Evolutionary conservation across 2,888 invertebrate genomes (phyloP).

Genomic region (Augiades crinisus): DNA sequence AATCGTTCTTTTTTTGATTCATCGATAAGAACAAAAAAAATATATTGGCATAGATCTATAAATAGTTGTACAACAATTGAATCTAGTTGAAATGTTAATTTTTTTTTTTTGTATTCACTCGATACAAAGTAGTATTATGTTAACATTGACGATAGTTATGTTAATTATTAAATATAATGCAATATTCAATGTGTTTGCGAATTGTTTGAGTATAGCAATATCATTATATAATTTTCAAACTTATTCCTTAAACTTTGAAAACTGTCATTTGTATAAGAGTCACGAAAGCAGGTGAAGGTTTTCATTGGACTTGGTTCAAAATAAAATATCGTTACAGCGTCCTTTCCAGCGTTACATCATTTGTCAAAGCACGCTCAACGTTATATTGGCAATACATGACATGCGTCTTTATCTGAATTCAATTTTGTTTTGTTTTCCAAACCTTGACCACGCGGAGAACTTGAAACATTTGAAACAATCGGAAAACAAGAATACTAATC

Average conservation of each 20-base stretch:
- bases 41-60: too few species aligned
- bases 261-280: slow-evolving; percentile 39
- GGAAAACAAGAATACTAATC: neutral
- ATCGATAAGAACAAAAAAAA: too few species aligned
- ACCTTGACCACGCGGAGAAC: slow-evolving; percentile 8
- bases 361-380: slow-evolving; percentile 29
- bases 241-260: neutral
- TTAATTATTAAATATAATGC: neutral
- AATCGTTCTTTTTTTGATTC: too few species aligned
- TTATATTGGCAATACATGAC: slow-evolving; percentile 24
- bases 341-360: slow-evolving; percentile 30
- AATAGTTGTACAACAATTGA: too few species aligned
- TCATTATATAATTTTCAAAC: neutral
- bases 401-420: slow-evolving; percentile 26
- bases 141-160: too few species aligned
- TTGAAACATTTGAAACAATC: too few species aligned
- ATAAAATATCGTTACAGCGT: slow-evolving; percentile 7
- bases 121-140: too few species aligned
- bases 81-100: too few species aligned
- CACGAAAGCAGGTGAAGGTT: slow-evolving; percentile 59
- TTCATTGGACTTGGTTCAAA: slow-evolving; percentile 25
- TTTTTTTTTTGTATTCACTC: too few species aligned
- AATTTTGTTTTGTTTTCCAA: slow-evolving; percentile 26
- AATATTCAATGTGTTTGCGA: too few species aligned
- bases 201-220: too few species aligned